Base-by-base conservation (phyloP, 2,888 invertebrate genomes). In the Eupithecia vulgata region DNA sequence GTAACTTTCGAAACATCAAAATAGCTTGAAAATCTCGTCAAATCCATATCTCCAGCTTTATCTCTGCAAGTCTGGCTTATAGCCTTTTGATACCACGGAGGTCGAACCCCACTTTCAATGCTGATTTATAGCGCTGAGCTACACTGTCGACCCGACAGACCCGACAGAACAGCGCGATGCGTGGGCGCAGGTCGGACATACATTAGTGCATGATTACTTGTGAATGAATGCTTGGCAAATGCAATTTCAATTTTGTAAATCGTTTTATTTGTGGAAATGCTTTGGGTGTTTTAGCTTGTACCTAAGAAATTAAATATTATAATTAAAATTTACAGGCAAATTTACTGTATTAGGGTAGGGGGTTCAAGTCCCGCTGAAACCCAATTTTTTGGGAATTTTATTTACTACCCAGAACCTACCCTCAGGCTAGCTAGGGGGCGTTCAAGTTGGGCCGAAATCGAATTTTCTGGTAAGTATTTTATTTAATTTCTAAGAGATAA, bases 151-250 rank as follows among this genome's bases (percentile, higher is more conserved):
- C 62, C 62, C 62, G 62, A 62, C 62, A 52, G 74, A 67, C 67
- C 71, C 72, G 62, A 70, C 72, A 64, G 52, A 62, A 71, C 74
- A 62, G 68, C 68, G 40, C 45, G 64, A 30, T 48, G 79, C 78
- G 81, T 81, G 70, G 81, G 81, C 78, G 79, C 76, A 66, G 79
- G 81, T 80, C 80, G 79, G 76, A 71, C 75, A 37, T 74, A 69
- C 78, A 78, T 79, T 79, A 78, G 78, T 75, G 70, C 76, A 70
- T 76, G 76, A 81, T 80, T 80, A 76, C 74, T 67, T 73, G 62
- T 71, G 75, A 71, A 78, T 77, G 73, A 74, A 79, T 77, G 61
- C 70, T 69, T 57, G 59, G 59, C 70, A 72, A 73, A 71, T 71
- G 67, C 68, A 37, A 72, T 78, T 76, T 71, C 57, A 42, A 65